These are phyloP conservation scores for Volucella inanis DNA, from an alignment of 2,888 invertebrate genomes.

Conservation along the genomic window DNA sequence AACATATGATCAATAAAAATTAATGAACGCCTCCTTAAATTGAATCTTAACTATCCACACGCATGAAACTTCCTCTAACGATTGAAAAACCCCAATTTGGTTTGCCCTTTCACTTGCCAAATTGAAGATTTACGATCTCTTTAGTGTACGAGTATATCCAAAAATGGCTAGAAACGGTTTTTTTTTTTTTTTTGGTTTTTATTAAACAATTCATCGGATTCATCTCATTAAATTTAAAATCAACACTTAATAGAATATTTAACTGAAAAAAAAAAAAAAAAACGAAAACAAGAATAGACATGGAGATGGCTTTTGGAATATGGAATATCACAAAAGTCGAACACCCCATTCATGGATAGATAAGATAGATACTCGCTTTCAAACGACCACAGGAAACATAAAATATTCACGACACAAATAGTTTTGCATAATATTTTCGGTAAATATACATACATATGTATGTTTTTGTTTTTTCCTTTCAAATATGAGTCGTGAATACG, in stretches of 20 bases:
- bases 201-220: neutral
- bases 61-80: no score
- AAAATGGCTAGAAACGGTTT: neutral
- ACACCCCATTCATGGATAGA: constrained; percentile 23
- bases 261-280: no score
- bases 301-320: neutral
- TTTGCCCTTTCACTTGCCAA: no score
- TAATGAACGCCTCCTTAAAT: no score
- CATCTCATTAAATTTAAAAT: constrained; percentile 11
- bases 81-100: no score
- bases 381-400: constrained; percentile 27
- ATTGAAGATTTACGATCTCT: no score
- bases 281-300: neutral
- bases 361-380: neutral
- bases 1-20: no score
- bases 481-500: neutral
- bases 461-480: neutral
- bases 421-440: constrained; percentile 1
- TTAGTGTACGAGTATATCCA: no score
- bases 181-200: neutral
- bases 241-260: constrained; percentile 2
- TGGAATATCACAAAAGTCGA: neutral
- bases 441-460: neutral
- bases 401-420: constrained; percentile 14
- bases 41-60: no score